phyloP scores from a whole-genome alignment of 2,113 vertebrate genomes.

The Aviceda subcristata region DNA sequence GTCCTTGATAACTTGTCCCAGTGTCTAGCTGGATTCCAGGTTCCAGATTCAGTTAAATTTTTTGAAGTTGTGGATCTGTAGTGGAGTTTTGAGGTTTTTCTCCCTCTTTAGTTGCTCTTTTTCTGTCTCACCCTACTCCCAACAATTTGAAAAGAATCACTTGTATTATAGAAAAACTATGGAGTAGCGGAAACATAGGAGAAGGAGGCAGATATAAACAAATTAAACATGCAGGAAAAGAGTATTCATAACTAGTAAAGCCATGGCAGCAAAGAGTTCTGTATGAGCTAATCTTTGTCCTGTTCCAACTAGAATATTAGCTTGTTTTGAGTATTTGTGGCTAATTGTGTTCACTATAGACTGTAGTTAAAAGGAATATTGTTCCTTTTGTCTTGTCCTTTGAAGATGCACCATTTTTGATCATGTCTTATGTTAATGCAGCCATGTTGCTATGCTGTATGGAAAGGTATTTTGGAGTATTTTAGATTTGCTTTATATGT shows the following conservation, averaged over 20 bases:
- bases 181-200: background rate
- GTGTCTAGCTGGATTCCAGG: background rate
- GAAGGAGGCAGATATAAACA: background rate
- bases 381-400: background rate
- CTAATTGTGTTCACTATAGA: background rate
- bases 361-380: background rate
- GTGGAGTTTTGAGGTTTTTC: background rate
- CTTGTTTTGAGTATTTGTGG: background rate
- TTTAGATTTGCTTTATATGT: background rate
- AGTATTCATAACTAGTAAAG: background rate
- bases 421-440: background rate
- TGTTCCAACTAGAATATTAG: background rate
- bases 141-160: background rate
- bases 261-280: background rate
- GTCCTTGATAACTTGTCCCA: background rate
- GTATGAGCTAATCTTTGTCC: background rate
- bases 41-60: background rate
- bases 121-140: background rate
- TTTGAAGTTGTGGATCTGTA: background rate
- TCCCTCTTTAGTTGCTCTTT: background rate
- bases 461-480: background rate
- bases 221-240: background rate
- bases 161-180: background rate
- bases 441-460: background rate
- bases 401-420: background rate